Evolutionary conservation across 2,797 vertebrate genomes (phyloP).

Genomic region (Limosa lapponica): DNA sequence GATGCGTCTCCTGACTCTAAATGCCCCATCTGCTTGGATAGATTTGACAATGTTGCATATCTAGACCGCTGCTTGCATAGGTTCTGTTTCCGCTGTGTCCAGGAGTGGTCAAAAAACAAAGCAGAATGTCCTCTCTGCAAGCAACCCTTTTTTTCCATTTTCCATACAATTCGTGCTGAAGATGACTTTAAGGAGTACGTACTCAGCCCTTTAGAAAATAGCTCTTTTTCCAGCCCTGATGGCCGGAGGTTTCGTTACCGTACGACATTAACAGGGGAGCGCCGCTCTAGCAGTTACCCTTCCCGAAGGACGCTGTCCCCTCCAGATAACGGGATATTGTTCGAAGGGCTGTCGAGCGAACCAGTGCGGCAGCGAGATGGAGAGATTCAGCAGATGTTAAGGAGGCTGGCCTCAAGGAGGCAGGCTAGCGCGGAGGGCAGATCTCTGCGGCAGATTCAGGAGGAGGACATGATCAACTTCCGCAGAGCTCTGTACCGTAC

Average conservation of each 20-base stretch:
- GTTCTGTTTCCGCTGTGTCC: constrained; percentile 95
- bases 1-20: constrained; percentile 94
- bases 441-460: constrained; percentile 78
- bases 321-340: constrained; percentile 87
- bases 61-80: constrained; percentile 91
- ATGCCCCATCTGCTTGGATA: constrained; percentile 95
- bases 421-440: constrained; percentile 84
- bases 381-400: constrained; percentile 85
- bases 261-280: constrained; percentile 87
- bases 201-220: constrained; percentile 82
- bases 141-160: constrained; percentile 92
- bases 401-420: constrained; percentile 81
- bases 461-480: constrained; percentile 91
- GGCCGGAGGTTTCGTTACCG: constrained; percentile 89
- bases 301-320: constrained; percentile 78
- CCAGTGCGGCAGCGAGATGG: constrained; percentile 72
- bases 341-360: constrained; percentile 79
- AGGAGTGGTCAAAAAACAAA: constrained; percentile 98
- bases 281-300: constrained; percentile 39
- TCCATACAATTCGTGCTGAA: constrained; percentile 92
- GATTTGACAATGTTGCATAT: constrained; percentile 91
- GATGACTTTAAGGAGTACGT: constrained; percentile 90
- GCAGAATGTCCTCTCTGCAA: constrained; percentile 96
- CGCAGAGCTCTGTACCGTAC: constrained; percentile 90
- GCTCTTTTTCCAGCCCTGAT: constrained; percentile 84